Conservation (phyloP, 1,140 invertebrate species). For the Chionoecetes opilio region DNA sequence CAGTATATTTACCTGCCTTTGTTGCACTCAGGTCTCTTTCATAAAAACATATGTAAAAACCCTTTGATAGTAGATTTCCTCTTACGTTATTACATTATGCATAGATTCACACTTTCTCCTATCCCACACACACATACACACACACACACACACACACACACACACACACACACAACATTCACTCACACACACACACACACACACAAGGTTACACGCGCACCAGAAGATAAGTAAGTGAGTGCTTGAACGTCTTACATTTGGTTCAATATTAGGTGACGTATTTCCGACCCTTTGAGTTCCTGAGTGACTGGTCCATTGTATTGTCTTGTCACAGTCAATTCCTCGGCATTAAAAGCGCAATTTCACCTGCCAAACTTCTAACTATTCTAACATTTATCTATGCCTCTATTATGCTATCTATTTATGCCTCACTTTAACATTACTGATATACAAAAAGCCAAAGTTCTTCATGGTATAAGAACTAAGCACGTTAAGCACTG, state of each 20-base stretch:
- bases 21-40: too few species aligned
- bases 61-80: too few species aligned
- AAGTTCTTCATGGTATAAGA: neutral
- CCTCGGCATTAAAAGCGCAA: neutral
- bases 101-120: too few species aligned
- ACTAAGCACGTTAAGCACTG: neutral
- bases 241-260: neutral
- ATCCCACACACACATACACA: neutral
- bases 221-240: too few species aligned
- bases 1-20: neutral
- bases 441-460: too few species aligned
- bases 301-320: conserved; percentile 18
- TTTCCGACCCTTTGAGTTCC: neutral
- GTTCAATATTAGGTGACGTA: conserved; percentile 16
- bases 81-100: too few species aligned
- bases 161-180: neutral
- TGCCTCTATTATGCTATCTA: too few species aligned
- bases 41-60: too few species aligned
- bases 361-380: neutral
- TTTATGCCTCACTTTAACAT: too few species aligned
- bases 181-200: neutral
- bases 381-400: neutral
- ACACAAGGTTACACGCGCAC: neutral
- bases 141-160: neutral
- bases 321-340: neutral